Evolutionary conservation across 2,797 vertebrate species (phyloP).

Genomic region (Avahi laniger): DNA sequence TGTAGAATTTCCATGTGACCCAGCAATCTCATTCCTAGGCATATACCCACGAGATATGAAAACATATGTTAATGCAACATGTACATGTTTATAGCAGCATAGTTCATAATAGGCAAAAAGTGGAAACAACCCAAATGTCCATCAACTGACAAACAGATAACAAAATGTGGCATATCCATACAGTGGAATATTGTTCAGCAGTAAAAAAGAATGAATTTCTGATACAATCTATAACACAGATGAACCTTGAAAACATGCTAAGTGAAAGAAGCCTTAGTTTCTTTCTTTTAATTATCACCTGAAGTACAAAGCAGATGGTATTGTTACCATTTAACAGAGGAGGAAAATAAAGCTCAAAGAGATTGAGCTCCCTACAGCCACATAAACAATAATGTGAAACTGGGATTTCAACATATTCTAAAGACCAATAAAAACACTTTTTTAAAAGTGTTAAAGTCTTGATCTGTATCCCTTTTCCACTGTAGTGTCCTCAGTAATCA

Average conservation of each 20-base stretch:
- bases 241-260: background rate
- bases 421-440: background rate
- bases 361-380: background rate
- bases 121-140: background rate
- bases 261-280: background rate
- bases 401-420: background rate
- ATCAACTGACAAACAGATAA: background rate
- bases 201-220: constrained; percentile 15
- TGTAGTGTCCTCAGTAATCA: background rate
- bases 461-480: background rate
- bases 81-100: background rate
- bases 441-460: background rate
- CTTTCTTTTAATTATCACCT: background rate
- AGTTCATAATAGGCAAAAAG: background rate
- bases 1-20: background rate
- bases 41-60: background rate
- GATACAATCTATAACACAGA: background rate
- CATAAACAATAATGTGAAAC: background rate
- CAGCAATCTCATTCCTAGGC: background rate
- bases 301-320: background rate
- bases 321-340: background rate
- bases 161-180: background rate
- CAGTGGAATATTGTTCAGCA: background rate
- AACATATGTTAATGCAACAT: background rate
- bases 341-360: background rate